Conservation (phyloP, 2,888 invertebrate genomes). For the Limnephilus marmoratus region DNA sequence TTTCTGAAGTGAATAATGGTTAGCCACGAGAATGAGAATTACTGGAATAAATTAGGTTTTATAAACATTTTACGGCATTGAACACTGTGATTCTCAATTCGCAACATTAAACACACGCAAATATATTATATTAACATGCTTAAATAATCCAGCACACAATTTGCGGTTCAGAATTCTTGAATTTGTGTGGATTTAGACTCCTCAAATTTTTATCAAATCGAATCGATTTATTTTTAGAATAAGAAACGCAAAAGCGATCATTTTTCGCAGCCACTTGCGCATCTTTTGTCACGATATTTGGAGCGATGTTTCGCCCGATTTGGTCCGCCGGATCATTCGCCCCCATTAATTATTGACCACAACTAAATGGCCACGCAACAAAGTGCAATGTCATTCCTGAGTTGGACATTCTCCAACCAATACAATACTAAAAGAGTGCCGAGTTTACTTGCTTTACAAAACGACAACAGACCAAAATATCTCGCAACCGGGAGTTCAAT, state of each 20-base stretch:
- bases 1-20: background rate
- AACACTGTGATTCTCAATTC: background rate
- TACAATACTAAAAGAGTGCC: background rate
- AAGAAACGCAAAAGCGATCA: background rate
- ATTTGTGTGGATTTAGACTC: background rate
- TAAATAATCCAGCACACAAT: background rate
- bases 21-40: background rate
- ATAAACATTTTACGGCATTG: background rate
- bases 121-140: background rate
- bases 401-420: background rate
- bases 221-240: background rate
- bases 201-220: background rate
- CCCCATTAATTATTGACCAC: slow-evolving; percentile 27
- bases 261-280: background rate
- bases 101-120: background rate
- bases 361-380: slow-evolving; percentile 12
- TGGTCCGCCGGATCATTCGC: slow-evolving; percentile 51
- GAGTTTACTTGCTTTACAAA: background rate
- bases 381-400: slow-evolving; percentile 30
- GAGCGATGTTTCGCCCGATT: slow-evolving; percentile 61
- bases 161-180: background rate
- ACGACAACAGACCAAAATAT: background rate
- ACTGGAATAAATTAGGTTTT: background rate
- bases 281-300: slow-evolving; percentile 60
- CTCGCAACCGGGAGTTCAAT: background rate